phyloP scores from a whole-genome alignment of 2,888 invertebrate species.

The Pseudoips prasinana region DNA sequence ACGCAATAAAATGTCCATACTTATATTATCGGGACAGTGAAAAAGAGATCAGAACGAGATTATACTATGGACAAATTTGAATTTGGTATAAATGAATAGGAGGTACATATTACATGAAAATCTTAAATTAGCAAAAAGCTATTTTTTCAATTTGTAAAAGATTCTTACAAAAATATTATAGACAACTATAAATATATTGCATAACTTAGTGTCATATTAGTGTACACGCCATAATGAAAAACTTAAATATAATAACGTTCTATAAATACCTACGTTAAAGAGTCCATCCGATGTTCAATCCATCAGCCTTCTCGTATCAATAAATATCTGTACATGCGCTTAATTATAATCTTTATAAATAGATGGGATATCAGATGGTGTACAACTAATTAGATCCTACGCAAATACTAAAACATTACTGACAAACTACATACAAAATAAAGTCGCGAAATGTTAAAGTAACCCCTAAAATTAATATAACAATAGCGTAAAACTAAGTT shows the following conservation, averaged over 20 bases:
- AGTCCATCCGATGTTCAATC: constrained; percentile 51
- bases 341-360: constrained; percentile 44
- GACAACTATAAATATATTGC: constrained; percentile 65
- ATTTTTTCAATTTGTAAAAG: constrained; percentile 50
- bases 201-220: constrained; percentile 60
- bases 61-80: constrained; percentile 39
- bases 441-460: constrained; percentile 32
- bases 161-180: constrained; percentile 66
- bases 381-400: constrained; percentile 20
- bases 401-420: constrained; percentile 23
- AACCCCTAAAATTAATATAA: constrained; percentile 42
- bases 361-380: constrained; percentile 39
- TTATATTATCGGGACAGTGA: constrained; percentile 34
- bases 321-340: constrained; percentile 74
- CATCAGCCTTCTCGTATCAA: constrained; percentile 58
- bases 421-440: constrained; percentile 30
- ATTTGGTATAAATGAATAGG: constrained; percentile 24
- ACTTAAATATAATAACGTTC: constrained; percentile 54
- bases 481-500: constrained; percentile 47
- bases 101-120: constrained; percentile 31
- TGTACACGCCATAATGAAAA: constrained; percentile 56
- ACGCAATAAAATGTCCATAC: constrained; percentile 24
- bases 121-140: constrained; percentile 50
- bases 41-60: constrained; percentile 50
- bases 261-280: constrained; percentile 48